A percentile compares a stretch with the other conserved stretches of the same genome.
phyloP scores from a whole-genome alignment of 2,888 invertebrate species.

The Choreutis nemorana region DNA sequence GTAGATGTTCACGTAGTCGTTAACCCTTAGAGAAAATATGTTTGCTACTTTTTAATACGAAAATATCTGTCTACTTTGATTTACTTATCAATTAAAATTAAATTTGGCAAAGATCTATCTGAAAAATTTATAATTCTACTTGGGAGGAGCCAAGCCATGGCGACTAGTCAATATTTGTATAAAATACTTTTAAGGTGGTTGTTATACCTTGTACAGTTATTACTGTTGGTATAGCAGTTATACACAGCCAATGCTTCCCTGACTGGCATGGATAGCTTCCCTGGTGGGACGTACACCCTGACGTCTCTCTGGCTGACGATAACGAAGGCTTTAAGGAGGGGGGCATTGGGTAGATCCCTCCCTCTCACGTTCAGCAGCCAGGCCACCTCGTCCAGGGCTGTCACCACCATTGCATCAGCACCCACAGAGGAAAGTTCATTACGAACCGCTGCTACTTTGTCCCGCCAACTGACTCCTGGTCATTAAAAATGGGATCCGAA shows the following conservation, averaged over 20 bases:
- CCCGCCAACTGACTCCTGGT: constrained; percentile 75
- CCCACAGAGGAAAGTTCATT: constrained; percentile 66
- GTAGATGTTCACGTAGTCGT: constrained; percentile 75
- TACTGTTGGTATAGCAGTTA: constrained; percentile 68
- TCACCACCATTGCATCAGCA: constrained; percentile 82
- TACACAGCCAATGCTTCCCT: constrained; percentile 61
- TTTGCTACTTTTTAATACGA: background rate
- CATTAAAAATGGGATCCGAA: constrained; percentile 5
- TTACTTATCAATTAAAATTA: no score
- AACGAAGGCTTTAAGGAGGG: constrained; percentile 80
- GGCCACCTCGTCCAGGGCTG: constrained; percentile 84
- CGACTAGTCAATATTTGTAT: no score
- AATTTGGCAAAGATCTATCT: no score
- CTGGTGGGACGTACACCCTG: constrained; percentile 73
- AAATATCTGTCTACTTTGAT: background rate
- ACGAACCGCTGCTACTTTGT: constrained; percentile 76
- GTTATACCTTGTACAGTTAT: constrained; percentile 65
- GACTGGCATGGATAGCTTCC: constrained; percentile 68
- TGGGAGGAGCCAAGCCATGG: no score
- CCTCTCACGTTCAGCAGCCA: constrained; percentile 92
- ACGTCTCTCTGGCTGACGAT: constrained; percentile 72
- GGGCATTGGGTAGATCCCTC: constrained; percentile 81
- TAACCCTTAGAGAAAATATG: constrained; percentile 65
- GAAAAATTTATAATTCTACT: no score
- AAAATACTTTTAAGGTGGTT: no score